Percentiles rank a stretch among this genome's conserved stretches.
Conservation (phyloP, 2,113 vertebrate species). For the Macrotis lagotis region DNA sequence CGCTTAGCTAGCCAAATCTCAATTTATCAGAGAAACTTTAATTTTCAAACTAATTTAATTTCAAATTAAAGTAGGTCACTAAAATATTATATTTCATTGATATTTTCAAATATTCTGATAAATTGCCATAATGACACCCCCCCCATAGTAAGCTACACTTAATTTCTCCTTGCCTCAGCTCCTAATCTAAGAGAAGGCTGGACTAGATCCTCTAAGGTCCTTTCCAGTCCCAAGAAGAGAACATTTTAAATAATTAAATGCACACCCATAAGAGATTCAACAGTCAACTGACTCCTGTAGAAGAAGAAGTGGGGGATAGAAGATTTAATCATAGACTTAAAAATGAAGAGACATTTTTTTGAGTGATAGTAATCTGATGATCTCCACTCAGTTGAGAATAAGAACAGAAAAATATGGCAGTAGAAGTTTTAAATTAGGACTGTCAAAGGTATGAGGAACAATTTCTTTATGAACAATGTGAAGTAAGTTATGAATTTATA, state of each 20-base stretch:
- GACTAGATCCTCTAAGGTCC: not conserved
- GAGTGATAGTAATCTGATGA: not conserved
- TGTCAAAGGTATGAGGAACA: not conserved
- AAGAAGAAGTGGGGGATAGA: not conserved
- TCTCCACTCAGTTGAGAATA: not conserved
- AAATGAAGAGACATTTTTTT: slow-evolving; percentile 1
- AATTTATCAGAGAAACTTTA: not conserved
- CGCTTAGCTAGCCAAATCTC: not conserved
- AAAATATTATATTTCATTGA: not conserved
- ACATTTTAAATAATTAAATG: slow-evolving; percentile 30
- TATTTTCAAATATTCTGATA: not conserved
- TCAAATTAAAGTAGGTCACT: not conserved
- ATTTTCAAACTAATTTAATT: not conserved
- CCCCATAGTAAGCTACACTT: too few relatives aligned
- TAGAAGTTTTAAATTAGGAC: not conserved
- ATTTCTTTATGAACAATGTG: not conserved
- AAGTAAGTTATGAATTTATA: not conserved
- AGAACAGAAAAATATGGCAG: not conserved
- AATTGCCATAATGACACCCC: not conserved
- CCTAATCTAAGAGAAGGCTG: not conserved
- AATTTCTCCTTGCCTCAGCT: not conserved
- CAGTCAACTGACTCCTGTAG: not conserved
- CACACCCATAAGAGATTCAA: not conserved
- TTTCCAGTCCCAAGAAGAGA: slow-evolving; percentile 40
- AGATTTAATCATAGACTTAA: slow-evolving; percentile 23